Percentiles rank a stretch among this genome's conserved stretches.
Evolutionary conservation across 2,888 invertebrate genomes (phyloP).

Genomic region (Aspidiotus rigidus): DNA sequence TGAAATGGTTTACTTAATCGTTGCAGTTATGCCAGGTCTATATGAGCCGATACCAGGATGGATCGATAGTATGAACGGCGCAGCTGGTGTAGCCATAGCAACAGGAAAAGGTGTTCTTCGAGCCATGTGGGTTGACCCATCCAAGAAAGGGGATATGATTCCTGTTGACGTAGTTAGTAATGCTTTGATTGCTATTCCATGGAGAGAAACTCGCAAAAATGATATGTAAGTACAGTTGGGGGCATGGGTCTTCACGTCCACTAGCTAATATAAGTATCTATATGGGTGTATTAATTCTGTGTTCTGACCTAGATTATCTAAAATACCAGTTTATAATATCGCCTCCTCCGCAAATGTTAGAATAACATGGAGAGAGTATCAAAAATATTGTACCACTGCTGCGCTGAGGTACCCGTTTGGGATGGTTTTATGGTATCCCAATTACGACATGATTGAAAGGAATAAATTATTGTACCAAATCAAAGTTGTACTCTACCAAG

Average conservation of each 20-base stretch:
- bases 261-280: too few species aligned
- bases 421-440: slow-evolving; percentile 75
- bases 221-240: neutral
- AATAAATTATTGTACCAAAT: slow-evolving; percentile 59
- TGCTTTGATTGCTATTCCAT: neutral
- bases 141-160: slow-evolving; percentile 7
- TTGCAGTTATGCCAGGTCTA: neutral
- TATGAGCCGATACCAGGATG: slow-evolving; percentile 3
- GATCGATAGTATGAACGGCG: slow-evolving; percentile 1
- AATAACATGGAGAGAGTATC: slow-evolving; percentile 76
- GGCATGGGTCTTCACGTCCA: too few species aligned
- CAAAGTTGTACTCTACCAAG: slow-evolving; percentile 55
- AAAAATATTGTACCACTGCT: slow-evolving; percentile 63
- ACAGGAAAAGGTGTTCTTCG: slow-evolving; percentile 5
- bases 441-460: slow-evolving; percentile 62
- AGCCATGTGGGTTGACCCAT: neutral
- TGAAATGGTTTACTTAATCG: neutral
- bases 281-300: too few species aligned
- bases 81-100: neutral
- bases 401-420: slow-evolving; percentile 72
- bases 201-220: slow-evolving; percentile 1
- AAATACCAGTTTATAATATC: slow-evolving; percentile 78
- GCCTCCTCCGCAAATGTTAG: slow-evolving; percentile 74
- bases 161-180: slow-evolving; percentile 4
- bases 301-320: neutral